phyloP scores from a whole-genome alignment of 2,888 invertebrate genomes.

The Caenorhabditis sp. region DNA sequence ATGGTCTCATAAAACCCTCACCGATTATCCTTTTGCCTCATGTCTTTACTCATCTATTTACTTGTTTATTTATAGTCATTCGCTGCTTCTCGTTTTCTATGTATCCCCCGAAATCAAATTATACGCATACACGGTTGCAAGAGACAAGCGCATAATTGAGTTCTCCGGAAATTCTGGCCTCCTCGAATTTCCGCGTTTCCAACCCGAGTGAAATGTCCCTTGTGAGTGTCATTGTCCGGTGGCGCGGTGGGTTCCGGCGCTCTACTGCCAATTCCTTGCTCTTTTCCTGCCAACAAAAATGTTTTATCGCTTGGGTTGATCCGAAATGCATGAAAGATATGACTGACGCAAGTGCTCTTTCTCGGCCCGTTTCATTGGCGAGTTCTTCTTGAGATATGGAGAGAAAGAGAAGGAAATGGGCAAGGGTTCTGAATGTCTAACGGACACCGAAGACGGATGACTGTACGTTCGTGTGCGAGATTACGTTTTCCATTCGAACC shows the following conservation, averaged over 20 bases:
- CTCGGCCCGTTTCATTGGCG: conserved; percentile 1
- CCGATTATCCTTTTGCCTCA: background rate
- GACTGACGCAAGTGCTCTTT: conserved; percentile 27
- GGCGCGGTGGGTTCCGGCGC: background rate
- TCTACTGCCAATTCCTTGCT: conserved; percentile 6
- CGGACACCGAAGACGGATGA: background rate
- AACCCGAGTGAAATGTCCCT: too few relatives aligned
- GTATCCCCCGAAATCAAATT: conserved; percentile 20
- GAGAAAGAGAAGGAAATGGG: background rate
- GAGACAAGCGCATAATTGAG: conserved; percentile 36
- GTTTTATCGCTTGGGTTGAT: conserved; percentile 13
- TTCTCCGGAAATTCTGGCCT: conserved; percentile 15
- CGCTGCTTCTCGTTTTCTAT: background rate
- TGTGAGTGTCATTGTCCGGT: conserved; percentile 7
- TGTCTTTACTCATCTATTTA: conserved; percentile 6
- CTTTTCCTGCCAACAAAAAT: background rate
- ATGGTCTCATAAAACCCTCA: conserved; percentile 4
- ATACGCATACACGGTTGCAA: conserved; percentile 7
- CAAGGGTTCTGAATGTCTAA: conserved; percentile 6
- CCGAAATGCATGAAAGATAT: conserved; percentile 44
- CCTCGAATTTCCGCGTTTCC: too few relatives aligned
- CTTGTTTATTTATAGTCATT: conserved; percentile 11
- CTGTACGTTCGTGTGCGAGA: too few relatives aligned
- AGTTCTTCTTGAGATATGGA: conserved; percentile 20
- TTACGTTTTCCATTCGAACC: too few relatives aligned